A percentile compares a stretch with the other conserved stretches of the same genome.
Conservation (phyloP, 2,797 vertebrate genomes). For the Enteromius treurensis region DNA sequence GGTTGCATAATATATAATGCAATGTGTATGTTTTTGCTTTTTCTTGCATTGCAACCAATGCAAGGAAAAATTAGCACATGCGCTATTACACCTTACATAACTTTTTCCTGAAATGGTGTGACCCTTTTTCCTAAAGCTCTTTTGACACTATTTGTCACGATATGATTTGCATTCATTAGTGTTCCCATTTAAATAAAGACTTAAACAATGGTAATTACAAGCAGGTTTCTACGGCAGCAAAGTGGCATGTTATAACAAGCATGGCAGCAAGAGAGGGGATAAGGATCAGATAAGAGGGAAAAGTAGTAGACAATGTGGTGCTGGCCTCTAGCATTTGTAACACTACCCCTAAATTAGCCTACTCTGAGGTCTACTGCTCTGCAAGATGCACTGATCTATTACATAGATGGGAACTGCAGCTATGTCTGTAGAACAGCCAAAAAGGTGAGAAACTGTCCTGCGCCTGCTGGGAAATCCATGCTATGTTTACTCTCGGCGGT, state of each 20-base stretch:
- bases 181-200: background rate
- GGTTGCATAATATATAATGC: slow-evolving; percentile 30
- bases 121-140: background rate
- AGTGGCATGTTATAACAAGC: slow-evolving; percentile 30
- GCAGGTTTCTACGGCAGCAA: background rate
- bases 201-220: background rate
- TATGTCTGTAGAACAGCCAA: background rate
- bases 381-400: background rate
- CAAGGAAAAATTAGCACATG: background rate
- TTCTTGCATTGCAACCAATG: slow-evolving; percentile 4
- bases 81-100: background rate
- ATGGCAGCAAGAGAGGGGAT: background rate
- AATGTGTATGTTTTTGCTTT: background rate
- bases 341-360: background rate
- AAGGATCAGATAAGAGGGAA: slow-evolving; percentile 10
- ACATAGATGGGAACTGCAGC: slow-evolving; percentile 11
- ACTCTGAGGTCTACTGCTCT: background rate
- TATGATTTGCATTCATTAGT: background rate
- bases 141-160: background rate
- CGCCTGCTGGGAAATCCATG: slow-evolving; percentile 23
- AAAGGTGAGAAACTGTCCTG: background rate
- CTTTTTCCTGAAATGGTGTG: background rate
- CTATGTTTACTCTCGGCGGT: slow-evolving; percentile 40
- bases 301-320: background rate
- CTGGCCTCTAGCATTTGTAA: background rate